Conservation (phyloP, 2,113 vertebrate genomes). For the Lagopus muta region DNA sequence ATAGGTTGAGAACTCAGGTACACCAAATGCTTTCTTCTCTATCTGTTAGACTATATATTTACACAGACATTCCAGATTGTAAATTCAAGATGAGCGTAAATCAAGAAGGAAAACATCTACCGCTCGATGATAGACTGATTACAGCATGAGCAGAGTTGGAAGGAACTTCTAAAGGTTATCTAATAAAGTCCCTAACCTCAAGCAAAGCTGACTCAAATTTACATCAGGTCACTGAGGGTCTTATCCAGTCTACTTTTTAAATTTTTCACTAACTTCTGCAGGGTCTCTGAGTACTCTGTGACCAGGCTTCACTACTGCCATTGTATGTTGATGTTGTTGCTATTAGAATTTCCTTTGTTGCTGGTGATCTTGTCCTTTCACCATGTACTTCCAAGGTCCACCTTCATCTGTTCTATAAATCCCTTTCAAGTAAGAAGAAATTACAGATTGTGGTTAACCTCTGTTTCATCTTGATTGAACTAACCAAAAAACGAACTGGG, state of each 20-base stretch:
- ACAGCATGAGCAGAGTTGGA: neutral
- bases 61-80: neutral
- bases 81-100: neutral
- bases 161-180: neutral
- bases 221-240: neutral
- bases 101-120: neutral
- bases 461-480: neutral
- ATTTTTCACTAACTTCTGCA: neutral
- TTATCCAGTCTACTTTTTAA: neutral
- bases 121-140: neutral
- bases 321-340: neutral
- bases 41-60: neutral
- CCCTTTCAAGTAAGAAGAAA: neutral
- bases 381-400: neutral
- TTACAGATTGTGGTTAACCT: neutral
- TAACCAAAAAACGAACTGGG: neutral
- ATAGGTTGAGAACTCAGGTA: neutral
- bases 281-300: neutral
- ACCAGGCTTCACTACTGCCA: neutral
- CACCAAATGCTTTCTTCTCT: neutral
- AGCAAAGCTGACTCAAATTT: neutral
- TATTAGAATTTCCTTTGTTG: neutral
- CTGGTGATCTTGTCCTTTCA: neutral
- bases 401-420: neutral
- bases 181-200: neutral